Evolutionary conservation across 35 echinoderm and acorn worm species (phyloP).

Genomic region (Amphiura filiformis): DNA sequence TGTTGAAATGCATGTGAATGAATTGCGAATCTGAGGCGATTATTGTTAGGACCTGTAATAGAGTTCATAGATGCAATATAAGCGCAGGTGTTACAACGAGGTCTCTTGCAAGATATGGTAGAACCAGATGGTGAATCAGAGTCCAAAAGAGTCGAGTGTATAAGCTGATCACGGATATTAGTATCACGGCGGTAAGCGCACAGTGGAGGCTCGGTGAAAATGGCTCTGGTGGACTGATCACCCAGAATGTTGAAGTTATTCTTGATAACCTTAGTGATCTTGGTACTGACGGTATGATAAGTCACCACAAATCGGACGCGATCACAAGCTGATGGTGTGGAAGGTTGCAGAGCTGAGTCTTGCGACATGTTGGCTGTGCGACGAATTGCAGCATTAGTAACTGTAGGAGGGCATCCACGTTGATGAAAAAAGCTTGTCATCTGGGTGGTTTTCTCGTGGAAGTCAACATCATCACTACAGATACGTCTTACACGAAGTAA

Average conservation of each 20-base stretch:
- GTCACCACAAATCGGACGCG: not conserved
- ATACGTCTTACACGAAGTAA: too few relatives aligned
- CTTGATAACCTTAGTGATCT: not conserved
- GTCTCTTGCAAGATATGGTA: not conserved
- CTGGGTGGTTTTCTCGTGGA: too few relatives aligned
- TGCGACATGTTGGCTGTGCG: not conserved
- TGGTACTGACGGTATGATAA: not conserved
- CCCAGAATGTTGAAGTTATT: conserved; percentile 4
- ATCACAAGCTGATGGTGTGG: not conserved
- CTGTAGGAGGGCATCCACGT: not conserved
- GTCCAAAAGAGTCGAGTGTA: not conserved
- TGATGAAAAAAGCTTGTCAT: not conserved
- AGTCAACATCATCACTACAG: too few relatives aligned
- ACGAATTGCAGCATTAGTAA: not conserved
- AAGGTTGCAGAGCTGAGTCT: not conserved
- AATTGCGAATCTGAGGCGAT: too few relatives aligned
- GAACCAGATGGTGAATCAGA: not conserved
- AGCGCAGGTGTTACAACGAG: too few relatives aligned
- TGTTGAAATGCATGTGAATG: too few relatives aligned
- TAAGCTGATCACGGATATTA: not conserved
- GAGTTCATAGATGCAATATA: too few relatives aligned
- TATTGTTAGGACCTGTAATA: too few relatives aligned
- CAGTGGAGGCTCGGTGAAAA: not conserved
- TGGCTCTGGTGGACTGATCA: not conserved
- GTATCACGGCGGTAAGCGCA: not conserved